Conservation (phyloP, 37 sponge, comb jelly and placozoan species). For the Bolinopsis microptera region DNA sequence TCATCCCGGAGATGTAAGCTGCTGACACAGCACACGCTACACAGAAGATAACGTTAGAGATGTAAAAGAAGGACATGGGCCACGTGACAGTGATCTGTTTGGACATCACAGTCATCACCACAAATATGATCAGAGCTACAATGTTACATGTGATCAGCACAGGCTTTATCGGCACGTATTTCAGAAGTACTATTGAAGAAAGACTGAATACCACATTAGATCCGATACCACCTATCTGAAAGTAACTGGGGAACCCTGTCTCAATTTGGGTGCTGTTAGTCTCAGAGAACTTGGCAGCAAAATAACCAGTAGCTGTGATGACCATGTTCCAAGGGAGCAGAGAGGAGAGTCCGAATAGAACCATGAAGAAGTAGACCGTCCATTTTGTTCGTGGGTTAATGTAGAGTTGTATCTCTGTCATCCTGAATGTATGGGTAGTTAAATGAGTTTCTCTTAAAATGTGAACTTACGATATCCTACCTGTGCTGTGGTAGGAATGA, state of each 20-base stretch:
- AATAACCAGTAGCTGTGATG: constrained; percentile 63
- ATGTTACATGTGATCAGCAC: constrained; percentile 37
- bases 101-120: background rate
- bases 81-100: background rate
- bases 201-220: constrained; percentile 39
- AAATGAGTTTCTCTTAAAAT: too few relatives aligned
- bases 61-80: constrained; percentile 15
- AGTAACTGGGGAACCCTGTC: constrained; percentile 6
- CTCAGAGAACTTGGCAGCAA: constrained; percentile 38
- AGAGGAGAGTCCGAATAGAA: constrained; percentile 13
- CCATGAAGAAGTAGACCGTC: background rate
- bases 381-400: background rate
- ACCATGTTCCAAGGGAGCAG: constrained; percentile 66
- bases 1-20: constrained; percentile 52
- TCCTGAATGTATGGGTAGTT: too few relatives aligned
- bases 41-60: constrained; percentile 21
- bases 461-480: too few relatives aligned
- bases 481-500: too few relatives aligned
- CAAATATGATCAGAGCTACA: background rate
- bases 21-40: constrained; percentile 26
- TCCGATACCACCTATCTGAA: constrained; percentile 56
- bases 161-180: constrained; percentile 36
- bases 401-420: too few relatives aligned
- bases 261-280: constrained; percentile 44
- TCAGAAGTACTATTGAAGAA: background rate